These are phyloP conservation scores for Pantherophis vulpinus DNA, from an alignment of 2,797 vertebrate genomes.

Conservation along the genomic window DNA sequence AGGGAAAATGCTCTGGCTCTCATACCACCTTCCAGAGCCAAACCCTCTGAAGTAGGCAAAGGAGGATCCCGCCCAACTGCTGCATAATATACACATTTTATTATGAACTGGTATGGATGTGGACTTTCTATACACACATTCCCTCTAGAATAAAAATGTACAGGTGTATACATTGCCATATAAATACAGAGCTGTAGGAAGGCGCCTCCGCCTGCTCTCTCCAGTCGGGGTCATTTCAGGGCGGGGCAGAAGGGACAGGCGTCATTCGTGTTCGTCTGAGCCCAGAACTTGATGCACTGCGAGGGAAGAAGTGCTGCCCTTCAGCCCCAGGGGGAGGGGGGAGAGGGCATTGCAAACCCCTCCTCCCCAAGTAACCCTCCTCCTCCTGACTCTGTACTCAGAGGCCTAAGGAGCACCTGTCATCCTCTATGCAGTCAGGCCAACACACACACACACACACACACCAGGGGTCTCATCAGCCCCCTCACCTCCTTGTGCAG, in stretches of 20 bases:
- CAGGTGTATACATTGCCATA: slow-evolving; percentile 76
- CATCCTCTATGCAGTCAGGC: not conserved
- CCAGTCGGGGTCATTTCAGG: slow-evolving; percentile 65
- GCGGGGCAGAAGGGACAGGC: slow-evolving; percentile 90
- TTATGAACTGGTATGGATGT: slow-evolving; percentile 72
- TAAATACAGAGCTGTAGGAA: slow-evolving; percentile 79
- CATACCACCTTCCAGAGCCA: not conserved
- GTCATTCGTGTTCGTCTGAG: slow-evolving; percentile 86
- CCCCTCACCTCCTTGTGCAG: slow-evolving; percentile 85
- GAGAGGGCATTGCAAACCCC: not conserved
- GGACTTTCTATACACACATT: slow-evolving; percentile 79
- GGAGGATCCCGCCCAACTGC: not conserved
- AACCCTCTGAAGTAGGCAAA: too few species aligned
- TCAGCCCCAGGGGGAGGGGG: not conserved
- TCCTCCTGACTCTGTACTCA: not conserved
- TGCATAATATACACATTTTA: slow-evolving; percentile 80
- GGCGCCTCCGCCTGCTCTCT: not conserved
- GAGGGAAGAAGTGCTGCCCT: slow-evolving; percentile 29
- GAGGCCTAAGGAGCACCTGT: not conserved
- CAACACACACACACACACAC: too few species aligned
- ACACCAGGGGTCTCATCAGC: not conserved
- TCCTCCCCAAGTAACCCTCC: too few species aligned
- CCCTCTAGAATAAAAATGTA: slow-evolving; percentile 80
- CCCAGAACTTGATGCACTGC: slow-evolving; percentile 90
- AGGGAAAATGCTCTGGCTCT: not conserved